These are phyloP conservation scores for Cabera pusaria DNA, from an alignment of 2,888 invertebrate species.

Conservation along the genomic window DNA sequence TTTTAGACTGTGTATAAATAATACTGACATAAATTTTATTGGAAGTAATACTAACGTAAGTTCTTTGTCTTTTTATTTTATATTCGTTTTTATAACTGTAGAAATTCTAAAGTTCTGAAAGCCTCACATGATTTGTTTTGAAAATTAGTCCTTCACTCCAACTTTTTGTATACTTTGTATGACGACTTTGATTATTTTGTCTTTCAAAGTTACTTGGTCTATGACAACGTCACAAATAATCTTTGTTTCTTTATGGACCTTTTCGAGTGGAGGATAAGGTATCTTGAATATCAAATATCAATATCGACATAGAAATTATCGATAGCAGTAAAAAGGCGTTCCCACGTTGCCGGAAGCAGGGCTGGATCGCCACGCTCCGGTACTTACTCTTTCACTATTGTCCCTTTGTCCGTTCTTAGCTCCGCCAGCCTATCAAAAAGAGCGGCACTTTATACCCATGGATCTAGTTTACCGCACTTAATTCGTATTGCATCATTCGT, in stretches of 20 bases:
- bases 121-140: too few species aligned
- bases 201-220: too few species aligned
- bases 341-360: conserved; percentile 74
- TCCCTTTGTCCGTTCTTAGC: conserved; percentile 70
- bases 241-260: conserved; percentile 17
- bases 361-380: conserved; percentile 73
- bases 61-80: too few species aligned
- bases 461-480: conserved; percentile 72
- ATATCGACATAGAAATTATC: conserved; percentile 53
- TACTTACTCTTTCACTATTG: conserved; percentile 74
- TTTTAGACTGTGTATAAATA: too few species aligned
- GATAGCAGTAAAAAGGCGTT: conserved; percentile 63
- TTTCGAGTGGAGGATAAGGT: conserved; percentile 19
- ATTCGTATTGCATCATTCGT: conserved; percentile 71
- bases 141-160: too few species aligned
- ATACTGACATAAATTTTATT: too few species aligned
- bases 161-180: too few species aligned
- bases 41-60: too few species aligned
- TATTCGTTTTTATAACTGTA: too few species aligned
- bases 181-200: too few species aligned
- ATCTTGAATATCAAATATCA: conserved; percentile 46
- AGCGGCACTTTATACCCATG: conserved; percentile 59
- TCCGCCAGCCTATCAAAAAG: conserved; percentile 64
- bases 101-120: too few species aligned
- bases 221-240: too few species aligned